These are phyloP conservation scores for Ypsolopha scabrella DNA, from an alignment of 2,888 invertebrate genomes.

Conservation along the genomic window DNA sequence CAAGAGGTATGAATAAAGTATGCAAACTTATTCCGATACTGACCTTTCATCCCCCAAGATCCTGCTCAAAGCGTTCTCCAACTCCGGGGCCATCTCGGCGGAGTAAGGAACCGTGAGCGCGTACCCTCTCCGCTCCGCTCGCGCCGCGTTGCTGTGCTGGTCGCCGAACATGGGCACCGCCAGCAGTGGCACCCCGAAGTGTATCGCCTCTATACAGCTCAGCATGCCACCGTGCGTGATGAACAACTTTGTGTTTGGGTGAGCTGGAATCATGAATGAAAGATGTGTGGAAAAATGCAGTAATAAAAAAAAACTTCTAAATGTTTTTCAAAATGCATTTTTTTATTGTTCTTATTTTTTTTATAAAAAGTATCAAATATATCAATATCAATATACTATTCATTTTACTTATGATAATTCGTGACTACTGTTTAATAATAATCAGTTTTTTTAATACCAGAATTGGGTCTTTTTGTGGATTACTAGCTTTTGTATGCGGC, in stretches of 20 bases:
- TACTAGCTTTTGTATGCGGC: too few species aligned
- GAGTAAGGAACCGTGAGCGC: constrained; percentile 7
- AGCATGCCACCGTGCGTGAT: constrained; percentile 13
- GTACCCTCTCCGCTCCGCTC: constrained; percentile 6
- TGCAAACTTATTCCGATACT: constrained; percentile 1
- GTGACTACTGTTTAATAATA: neutral
- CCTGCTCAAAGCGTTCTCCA: constrained; percentile 3
- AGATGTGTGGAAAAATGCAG: too few species aligned
- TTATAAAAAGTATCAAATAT: neutral
- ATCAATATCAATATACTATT: neutral
- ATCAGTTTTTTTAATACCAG: neutral
- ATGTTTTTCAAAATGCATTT: too few species aligned
- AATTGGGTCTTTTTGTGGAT: too few species aligned
- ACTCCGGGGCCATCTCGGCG: constrained; percentile 1
- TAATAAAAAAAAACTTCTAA: too few species aligned
- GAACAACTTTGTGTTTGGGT: constrained; percentile 12
- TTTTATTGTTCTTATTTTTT: too few species aligned
- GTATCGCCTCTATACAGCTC: constrained; percentile 11
- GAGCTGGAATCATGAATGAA: constrained; percentile 11
- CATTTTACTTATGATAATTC: neutral
- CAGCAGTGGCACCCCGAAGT: constrained; percentile 13
- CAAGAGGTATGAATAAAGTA: neutral
- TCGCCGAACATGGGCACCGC: constrained; percentile 13
- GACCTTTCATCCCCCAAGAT: constrained; percentile 8
- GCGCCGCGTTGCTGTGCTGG: constrained; percentile 11